Conservation (phyloP, 1,140 invertebrate species). For the Papilio glaucus region DNA sequence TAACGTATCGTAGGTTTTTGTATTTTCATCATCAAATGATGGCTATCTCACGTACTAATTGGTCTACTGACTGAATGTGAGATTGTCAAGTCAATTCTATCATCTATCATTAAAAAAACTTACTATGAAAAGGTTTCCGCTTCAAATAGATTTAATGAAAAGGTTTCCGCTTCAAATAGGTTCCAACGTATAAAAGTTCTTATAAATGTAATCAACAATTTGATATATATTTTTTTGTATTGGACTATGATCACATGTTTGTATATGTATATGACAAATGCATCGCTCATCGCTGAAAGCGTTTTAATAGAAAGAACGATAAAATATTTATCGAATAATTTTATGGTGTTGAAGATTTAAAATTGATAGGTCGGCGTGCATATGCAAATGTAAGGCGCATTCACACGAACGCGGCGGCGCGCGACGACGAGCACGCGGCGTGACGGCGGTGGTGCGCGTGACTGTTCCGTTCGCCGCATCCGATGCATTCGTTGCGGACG, state of each 20-base stretch:
- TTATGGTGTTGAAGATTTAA: slow-evolving; percentile 1
- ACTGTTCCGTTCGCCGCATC: slow-evolving; percentile 67
- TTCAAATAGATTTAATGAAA: no score
- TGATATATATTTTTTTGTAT: no score
- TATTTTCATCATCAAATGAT: no score
- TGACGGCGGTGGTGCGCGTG: slow-evolving; percentile 61
- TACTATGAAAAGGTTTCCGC: no score
- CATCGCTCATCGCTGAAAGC: neutral
- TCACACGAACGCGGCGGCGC: slow-evolving; percentile 58
- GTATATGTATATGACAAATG: neutral
- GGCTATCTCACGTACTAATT: no score
- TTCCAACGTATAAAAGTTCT: neutral
- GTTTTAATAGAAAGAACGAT: neutral
- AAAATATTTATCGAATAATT: neutral
- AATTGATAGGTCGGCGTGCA: slow-evolving; percentile 26
- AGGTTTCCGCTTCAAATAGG: no score
- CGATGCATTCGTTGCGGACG: neutral
- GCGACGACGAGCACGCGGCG: slow-evolving; percentile 55
- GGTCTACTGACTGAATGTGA: no score
- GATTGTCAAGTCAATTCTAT: no score
- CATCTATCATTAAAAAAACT: no score
- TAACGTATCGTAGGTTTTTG: no score
- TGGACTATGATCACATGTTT: no score
- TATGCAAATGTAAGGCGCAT: slow-evolving; percentile 66
- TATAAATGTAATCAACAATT: no score